These are phyloP conservation scores for Monodelphis domestica DNA, from an alignment of 2,797 vertebrate genomes.

Conservation along the genomic window DNA sequence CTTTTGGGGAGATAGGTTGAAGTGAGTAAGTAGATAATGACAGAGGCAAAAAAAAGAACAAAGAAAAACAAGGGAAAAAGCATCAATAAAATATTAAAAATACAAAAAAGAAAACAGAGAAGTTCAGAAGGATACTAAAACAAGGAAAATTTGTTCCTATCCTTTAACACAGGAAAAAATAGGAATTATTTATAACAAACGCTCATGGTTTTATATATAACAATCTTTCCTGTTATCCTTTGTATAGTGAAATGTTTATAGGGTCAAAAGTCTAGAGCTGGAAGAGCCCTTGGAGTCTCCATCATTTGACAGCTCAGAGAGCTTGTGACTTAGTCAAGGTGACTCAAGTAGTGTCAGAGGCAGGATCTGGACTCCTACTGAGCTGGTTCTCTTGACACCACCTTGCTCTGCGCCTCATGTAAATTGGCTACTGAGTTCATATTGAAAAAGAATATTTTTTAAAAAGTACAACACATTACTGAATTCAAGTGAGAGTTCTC, in stretches of 20 bases:
- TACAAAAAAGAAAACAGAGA: background rate
- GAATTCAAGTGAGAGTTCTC: background rate
- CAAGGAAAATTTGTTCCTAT: background rate
- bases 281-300: background rate
- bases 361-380: background rate
- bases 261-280: background rate
- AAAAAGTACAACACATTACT: background rate
- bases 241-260: background rate
- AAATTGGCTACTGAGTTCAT: background rate
- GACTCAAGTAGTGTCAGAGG: background rate
- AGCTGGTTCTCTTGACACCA: background rate
- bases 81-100: background rate
- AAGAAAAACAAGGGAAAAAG: background rate
- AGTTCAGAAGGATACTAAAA: background rate
- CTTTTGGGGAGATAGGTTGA: background rate
- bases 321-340: background rate
- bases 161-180: background rate
- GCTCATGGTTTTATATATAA: background rate
- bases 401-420: background rate
- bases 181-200: slow-evolving; percentile 3
- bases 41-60: background rate
- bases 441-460: background rate
- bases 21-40: background rate
- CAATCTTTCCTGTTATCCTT: background rate
- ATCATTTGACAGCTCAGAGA: background rate